Base-by-base conservation (phyloP, 1,140 invertebrate genomes). In the Pygmarrhopalites habei region DNA sequence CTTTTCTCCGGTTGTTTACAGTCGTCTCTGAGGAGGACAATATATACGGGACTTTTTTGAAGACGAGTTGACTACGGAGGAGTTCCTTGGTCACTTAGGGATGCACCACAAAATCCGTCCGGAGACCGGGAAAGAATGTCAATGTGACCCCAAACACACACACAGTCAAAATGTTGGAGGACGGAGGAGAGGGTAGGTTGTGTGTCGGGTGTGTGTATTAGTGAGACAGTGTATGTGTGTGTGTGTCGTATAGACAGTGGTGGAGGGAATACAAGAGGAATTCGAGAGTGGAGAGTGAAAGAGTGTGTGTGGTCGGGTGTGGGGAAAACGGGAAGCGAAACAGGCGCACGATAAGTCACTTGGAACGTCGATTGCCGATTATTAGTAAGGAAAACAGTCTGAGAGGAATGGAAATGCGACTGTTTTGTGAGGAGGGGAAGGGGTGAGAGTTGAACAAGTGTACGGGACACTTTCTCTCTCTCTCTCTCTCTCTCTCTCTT, bases 331-430 rank as follows among this genome's bases (percentile, higher is more conserved):
- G 15, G 5, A 35, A 15, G 32, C 15, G 32, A 35, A 15, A 5
- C 32, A 35, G 32, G 58, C 46, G 30, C 17, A 39, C 30, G 51
- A 53, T 61, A 61, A 61, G 59, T 61, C 59, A 61, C 59, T 51
- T 15, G 49, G 49, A 52, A 52, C 49, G 49, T 52, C 59, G 26
- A 35, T 52, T 60, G 30, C 21, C 59, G 49, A 61, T 61, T 61
- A 61, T 61, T 61, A 61, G 59, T 61, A 52, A 61, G 59, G 59
- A 52, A 61, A 61, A 61, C 59, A 61, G 49, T 52, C 47, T 53
- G 59, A 61, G 30, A 53, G 59, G 59, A 61, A 61, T 61, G 49
- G 51, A 43, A 61, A 61, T 61, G 49, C 28, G 59, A 53, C 47
- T 52, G 59, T 26, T 53, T 30, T 39, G 14, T 29, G 32, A 35